phyloP scores from a whole-genome alignment of 2,888 invertebrate genomes.

The Galeopsomyia nigrocyanea region DNA sequence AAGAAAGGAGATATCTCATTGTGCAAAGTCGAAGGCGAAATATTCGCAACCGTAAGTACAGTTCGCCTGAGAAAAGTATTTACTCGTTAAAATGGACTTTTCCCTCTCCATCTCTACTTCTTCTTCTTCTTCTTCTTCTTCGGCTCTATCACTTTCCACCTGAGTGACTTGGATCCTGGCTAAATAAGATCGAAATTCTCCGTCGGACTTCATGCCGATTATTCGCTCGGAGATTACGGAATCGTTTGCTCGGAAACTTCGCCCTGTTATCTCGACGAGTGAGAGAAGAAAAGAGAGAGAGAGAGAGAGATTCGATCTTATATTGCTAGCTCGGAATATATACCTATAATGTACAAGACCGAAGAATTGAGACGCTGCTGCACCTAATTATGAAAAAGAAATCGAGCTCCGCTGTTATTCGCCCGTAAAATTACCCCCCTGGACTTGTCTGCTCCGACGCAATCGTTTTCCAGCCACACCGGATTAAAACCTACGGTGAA shows the following conservation, averaged over 20 bases:
- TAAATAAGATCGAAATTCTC: conserved; percentile 39
- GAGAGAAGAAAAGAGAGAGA: neutral
- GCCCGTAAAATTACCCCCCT: conserved; percentile 34
- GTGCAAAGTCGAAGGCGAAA: neutral
- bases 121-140: neutral
- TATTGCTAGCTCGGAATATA: neutral
- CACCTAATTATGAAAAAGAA: conserved; percentile 39
- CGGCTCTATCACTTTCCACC: conserved; percentile 27
- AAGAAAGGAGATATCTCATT: conserved; percentile 12
- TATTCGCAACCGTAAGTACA: neutral
- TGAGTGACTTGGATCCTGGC: conserved; percentile 9
- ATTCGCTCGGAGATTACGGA: conserved; percentile 33
- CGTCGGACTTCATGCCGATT: conserved; percentile 27
- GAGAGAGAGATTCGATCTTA: neutral
- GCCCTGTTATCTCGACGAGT: conserved; percentile 10
- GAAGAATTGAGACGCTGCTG: conserved; percentile 1
- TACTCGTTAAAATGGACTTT: conserved; percentile 27
- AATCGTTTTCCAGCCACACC: neutral
- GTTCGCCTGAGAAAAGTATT: conserved; percentile 21
- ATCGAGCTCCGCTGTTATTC: conserved; percentile 10
- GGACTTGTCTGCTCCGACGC: conserved; percentile 17
- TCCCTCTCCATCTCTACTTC: neutral
- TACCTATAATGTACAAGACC: neutral
- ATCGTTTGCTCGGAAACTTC: conserved; percentile 38
- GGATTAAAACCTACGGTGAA: no score